Percentiles rank a stretch among this genome's conserved stretches.
These are phyloP conservation scores for Tetramorium bicarinatum DNA, from an alignment of 2,888 invertebrate genomes.

Conservation along the genomic window DNA sequence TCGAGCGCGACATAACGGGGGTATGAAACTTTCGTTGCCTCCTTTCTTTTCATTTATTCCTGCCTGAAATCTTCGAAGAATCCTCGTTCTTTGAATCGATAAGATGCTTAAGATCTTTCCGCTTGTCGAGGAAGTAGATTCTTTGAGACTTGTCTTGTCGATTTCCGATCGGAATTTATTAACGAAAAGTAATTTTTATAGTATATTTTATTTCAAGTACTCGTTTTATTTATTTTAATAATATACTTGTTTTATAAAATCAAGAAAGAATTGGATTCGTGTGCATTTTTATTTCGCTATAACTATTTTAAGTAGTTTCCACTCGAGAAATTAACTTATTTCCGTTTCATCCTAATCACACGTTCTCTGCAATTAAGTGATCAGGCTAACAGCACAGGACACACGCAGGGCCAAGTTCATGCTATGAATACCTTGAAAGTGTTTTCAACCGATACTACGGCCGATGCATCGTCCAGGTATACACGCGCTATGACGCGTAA, in stretches of 20 bases:
- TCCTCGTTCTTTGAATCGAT: conserved; percentile 62
- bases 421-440: conserved; percentile 35
- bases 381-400: conserved; percentile 68
- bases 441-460: conserved; percentile 32
- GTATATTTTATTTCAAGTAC: background rate
- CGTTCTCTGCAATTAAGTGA: conserved; percentile 69
- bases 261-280: background rate
- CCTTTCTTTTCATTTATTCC: conserved; percentile 65
- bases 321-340: conserved; percentile 64
- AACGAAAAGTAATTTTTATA: background rate
- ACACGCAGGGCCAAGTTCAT: conserved; percentile 46
- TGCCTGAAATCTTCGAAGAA: conserved; percentile 59
- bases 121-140: conserved; percentile 67
- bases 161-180: conserved; percentile 44
- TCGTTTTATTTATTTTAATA: background rate
- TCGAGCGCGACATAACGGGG: conserved; percentile 69
- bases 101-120: conserved; percentile 66
- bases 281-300: background rate
- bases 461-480: background rate
- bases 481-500: background rate
- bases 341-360: conserved; percentile 55
- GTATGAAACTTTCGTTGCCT: conserved; percentile 78
- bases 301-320: background rate
- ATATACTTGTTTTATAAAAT: background rate
- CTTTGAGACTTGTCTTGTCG: conserved; percentile 52